Conservation (phyloP, 2,113 vertebrate species). For the Mystacornis crossleyi region DNA sequence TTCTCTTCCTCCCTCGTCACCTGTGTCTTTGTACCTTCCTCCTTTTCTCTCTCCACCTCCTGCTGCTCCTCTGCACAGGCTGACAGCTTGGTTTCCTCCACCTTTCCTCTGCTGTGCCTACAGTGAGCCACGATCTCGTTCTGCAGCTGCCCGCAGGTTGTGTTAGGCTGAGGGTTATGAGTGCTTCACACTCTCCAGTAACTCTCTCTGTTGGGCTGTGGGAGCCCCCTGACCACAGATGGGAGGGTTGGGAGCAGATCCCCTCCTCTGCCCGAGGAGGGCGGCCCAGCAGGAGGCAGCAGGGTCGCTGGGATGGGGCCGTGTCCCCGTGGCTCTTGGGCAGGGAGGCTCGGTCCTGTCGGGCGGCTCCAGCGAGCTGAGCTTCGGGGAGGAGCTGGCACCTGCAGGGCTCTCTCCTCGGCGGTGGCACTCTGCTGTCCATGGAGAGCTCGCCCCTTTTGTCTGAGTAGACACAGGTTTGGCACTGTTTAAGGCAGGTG, state of each 20-base stretch:
- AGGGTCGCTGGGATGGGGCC: rapidly evolving
- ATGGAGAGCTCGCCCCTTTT: not conserved
- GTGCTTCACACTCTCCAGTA: not conserved
- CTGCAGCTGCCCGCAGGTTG: not conserved
- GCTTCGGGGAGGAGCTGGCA: not conserved
- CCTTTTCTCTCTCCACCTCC: not conserved
- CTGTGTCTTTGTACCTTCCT: not conserved
- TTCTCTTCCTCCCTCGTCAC: not conserved
- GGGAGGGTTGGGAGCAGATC: not conserved
- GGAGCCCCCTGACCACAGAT: rapidly evolving
- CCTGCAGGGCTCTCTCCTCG: not conserved
- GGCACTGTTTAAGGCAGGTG: not conserved
- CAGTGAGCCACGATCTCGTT: slow-evolving; percentile 1
- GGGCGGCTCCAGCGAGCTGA: not conserved
- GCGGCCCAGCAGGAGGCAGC: not conserved
- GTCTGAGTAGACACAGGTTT: rapidly evolving
- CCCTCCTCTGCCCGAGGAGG: not conserved
- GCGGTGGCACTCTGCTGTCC: rapidly evolving
- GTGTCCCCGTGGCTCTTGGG: rapidly evolving
- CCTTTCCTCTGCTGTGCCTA: not conserved
- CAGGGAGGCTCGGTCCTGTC: not conserved
- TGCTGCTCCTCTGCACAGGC: not conserved
- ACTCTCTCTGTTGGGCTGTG: rapidly evolving
- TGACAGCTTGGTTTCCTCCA: not conserved
- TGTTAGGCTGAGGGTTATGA: not conserved